Evolutionary conservation across 2,113 vertebrate species (phyloP).

Genomic region (Zosterops lateralis): DNA sequence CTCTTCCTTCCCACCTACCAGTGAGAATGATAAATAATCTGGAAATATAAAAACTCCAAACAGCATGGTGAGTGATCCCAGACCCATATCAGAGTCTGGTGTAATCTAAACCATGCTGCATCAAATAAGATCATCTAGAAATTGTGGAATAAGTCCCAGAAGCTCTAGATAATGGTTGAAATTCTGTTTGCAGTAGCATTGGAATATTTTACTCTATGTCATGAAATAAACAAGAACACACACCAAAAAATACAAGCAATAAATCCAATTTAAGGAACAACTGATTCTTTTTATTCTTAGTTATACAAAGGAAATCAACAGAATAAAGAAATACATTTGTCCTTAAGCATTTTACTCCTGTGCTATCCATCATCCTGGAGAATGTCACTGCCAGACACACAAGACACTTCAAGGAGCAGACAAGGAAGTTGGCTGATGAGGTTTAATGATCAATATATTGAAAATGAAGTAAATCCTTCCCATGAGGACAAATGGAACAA

Average conservation of each 20-base stretch:
- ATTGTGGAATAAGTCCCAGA: not conserved
- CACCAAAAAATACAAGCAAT: not conserved
- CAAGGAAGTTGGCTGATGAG: not conserved
- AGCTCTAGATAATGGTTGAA: not conserved
- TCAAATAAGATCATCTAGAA: not conserved
- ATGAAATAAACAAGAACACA: not conserved
- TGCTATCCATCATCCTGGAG: not conserved
- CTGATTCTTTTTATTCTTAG: not conserved
- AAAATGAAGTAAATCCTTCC: constrained; percentile 1
- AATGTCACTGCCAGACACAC: not conserved
- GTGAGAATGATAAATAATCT: not conserved
- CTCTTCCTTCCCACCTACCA: not conserved
- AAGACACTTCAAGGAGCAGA: not conserved
- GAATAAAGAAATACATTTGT: not conserved
- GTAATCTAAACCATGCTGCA: not conserved
- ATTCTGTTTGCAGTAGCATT: not conserved
- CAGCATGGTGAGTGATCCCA: not conserved
- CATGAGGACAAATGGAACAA: not conserved
- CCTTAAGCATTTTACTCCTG: not conserved
- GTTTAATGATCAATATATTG: not conserved
- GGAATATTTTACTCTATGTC: not conserved
- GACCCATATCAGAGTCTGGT: not conserved
- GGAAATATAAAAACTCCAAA: not conserved
- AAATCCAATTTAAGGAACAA: not conserved
- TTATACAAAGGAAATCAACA: not conserved